phyloP scores from a whole-genome alignment of 2,888 invertebrate genomes.

The Hirudinaria manillensis region DNA sequence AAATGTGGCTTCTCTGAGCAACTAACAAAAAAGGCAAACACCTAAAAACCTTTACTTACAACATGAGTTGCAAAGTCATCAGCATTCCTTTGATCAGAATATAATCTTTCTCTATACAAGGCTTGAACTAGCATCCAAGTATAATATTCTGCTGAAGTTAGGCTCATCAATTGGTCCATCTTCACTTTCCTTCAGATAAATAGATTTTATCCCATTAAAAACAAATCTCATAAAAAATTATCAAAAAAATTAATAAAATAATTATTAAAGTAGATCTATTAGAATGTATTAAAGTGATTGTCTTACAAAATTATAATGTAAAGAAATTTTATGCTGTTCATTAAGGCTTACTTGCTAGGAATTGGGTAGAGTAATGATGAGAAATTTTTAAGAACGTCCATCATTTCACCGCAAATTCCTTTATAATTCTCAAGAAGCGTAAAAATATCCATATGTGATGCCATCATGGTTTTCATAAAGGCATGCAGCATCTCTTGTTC shows the following conservation, averaged over 20 bases:
- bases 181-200: not conserved
- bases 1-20: not conserved
- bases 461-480: not conserved
- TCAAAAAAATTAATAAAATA: not conserved
- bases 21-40: not conserved
- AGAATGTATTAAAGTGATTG: too few relatives aligned
- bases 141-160: not conserved
- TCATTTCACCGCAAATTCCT: conserved; percentile 2
- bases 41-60: not conserved
- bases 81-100: too few relatives aligned
- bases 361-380: not conserved
- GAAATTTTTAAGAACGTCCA: not conserved
- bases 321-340: not conserved
- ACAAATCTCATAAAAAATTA: not conserved
- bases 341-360: not conserved
- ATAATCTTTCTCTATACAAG: conserved; percentile 3
- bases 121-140: conserved; percentile 12
- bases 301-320: not conserved
- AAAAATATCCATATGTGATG: not conserved
- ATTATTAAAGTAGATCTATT: not conserved
- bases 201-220: not conserved
- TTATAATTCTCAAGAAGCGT: not conserved
- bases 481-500: not conserved
- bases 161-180: conserved; percentile 3
- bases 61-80: not conserved